Evolutionary conservation across 2,797 vertebrate genomes (phyloP).

Genomic region (Synanceia verrucosa): DNA sequence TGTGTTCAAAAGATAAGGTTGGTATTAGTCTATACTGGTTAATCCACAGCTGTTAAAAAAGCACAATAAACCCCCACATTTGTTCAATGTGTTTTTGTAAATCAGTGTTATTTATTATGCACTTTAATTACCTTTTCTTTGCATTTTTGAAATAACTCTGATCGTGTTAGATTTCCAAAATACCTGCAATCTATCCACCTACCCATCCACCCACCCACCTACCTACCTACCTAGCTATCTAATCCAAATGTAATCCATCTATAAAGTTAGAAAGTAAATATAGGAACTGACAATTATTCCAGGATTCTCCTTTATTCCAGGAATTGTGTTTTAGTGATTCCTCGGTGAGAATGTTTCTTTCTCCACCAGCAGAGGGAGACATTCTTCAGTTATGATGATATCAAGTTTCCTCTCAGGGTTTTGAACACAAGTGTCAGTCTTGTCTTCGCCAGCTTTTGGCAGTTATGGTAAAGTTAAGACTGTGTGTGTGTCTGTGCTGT

Average conservation of each 20-base stretch:
- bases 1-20: neutral
- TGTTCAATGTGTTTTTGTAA: no score
- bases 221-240: no score
- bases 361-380: slow-evolving; percentile 69
- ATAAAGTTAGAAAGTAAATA: neutral
- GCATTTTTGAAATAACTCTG: no score
- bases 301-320: neutral
- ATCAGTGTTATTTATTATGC: no score
- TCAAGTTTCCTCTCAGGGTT: neutral
- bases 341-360: neutral
- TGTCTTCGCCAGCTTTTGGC: slow-evolving; percentile 28
- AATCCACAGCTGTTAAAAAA: no score
- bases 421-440: slow-evolving; percentile 30
- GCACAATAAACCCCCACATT: no score
- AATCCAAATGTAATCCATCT: neutral
- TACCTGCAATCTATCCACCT: no score
- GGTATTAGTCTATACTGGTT: no score
- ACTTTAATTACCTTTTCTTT: no score
- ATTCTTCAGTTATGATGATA: slow-evolving; percentile 35
- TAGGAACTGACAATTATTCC: neutral
- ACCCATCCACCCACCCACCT: no score
- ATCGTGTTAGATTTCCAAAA: neutral
- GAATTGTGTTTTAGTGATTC: neutral
- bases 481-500: neutral
- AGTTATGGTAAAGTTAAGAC: neutral